phyloP scores from a whole-genome alignment of 2,113 vertebrate species.

The pig (Sus scrofa) region DNA sequence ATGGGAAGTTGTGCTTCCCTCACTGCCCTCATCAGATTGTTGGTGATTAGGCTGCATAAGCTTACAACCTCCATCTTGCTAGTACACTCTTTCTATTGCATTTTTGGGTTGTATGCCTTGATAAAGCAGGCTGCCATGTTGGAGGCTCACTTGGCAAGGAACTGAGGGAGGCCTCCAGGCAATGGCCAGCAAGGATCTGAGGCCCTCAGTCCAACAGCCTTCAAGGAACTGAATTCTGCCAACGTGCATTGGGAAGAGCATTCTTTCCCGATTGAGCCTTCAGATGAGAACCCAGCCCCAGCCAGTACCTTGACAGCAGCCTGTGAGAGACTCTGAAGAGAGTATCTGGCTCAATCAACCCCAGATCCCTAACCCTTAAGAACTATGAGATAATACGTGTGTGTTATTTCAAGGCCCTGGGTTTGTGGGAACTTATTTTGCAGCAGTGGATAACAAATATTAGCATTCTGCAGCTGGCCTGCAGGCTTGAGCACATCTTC shows the following conservation, averaged over 20 bases:
- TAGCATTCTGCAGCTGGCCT: background rate
- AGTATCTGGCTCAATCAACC: background rate
- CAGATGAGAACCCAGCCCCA: conserved; percentile 18
- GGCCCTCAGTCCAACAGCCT: background rate
- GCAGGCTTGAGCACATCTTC: background rate
- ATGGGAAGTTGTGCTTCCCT: background rate
- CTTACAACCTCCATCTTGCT: background rate
- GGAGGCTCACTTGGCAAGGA: background rate
- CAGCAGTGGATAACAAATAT: background rate
- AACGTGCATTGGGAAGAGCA: background rate
- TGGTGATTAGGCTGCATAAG: background rate
- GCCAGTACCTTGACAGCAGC: background rate
- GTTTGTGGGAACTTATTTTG: background rate
- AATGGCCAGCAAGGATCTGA: background rate
- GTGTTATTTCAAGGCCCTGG: background rate
- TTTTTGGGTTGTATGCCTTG: background rate
- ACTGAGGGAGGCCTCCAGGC: background rate
- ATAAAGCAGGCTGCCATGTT: background rate
- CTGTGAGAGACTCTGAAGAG: background rate
- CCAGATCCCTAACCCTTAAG: background rate
- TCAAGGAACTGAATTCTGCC: background rate
- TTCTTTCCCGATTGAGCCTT: background rate
- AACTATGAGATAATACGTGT: background rate
- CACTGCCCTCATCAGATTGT: background rate
- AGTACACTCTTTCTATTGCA: background rate